Evolutionary conservation across 2,888 invertebrate species (phyloP).

Genomic region (Ariolimax columbianus): DNA sequence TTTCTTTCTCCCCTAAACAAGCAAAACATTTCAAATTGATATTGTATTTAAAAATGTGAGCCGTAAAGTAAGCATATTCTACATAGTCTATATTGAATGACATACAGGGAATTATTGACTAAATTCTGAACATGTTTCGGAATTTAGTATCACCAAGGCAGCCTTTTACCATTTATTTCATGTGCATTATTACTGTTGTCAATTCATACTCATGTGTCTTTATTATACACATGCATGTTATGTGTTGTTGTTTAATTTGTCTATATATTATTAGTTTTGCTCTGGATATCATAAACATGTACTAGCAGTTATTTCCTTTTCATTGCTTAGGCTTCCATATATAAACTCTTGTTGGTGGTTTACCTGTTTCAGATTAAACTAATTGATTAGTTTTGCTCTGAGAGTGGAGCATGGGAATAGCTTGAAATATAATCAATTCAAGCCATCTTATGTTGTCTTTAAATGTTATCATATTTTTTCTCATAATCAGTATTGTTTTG

Average conservation of each 20-base stretch:
- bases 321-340: too few species aligned
- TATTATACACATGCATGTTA: background rate
- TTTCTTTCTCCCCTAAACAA: background rate
- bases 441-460: too few species aligned
- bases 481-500: too few species aligned
- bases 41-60: too few species aligned
- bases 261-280: background rate
- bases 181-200: slow-evolving; percentile 14
- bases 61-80: too few species aligned
- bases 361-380: too few species aligned
- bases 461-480: too few species aligned
- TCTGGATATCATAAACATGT: background rate
- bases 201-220: slow-evolving; percentile 4
- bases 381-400: too few species aligned
- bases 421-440: too few species aligned
- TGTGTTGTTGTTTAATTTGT: background rate
- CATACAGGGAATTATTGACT: background rate
- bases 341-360: too few species aligned
- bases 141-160: slow-evolving; percentile 22
- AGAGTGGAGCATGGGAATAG: too few species aligned
- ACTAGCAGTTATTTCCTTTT: background rate
- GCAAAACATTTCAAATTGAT: background rate
- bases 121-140: background rate
- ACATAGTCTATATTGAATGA: background rate
- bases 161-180: slow-evolving; percentile 9